Evolutionary conservation across 2,113 vertebrate species (phyloP), one percentile per base, ranked within the genome.

Genomic region (Ascaphus truei): DNA sequence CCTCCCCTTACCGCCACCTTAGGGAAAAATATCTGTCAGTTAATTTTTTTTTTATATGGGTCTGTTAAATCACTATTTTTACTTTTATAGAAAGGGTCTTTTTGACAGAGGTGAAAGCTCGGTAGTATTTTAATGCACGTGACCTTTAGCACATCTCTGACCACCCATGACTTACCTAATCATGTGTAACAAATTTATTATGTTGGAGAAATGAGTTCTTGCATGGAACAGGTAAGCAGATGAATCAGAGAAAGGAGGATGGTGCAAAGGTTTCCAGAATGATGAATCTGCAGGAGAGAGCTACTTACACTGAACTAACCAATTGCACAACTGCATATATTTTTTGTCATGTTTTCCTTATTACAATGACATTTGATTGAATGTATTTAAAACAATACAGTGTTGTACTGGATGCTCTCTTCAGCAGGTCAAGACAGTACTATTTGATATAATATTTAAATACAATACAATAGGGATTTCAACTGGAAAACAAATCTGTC

Each of bases 111-210:
- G 18, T 79, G 71, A 72, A 62, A 12, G 61, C 68, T 76, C 18
- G 80, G 76, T 80, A 69, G 68, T 75, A 31, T 75, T 78, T 79
- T 85, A 83, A 85, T 80, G 63, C 72, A 77, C 72, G 75, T 68
- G 82, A 83, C 83, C 85, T 83, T 84, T 83, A 80, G 63, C 80
- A 73, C 58, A 79, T 73, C 59, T 64, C 80, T 78, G 81, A 80
- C 77, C 83, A 82, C 78, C 78, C 62, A 71, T 80, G 68, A 73
- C 78, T 73, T 77, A 80, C 76, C 83, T 85, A 84, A 85, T 81
- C 82, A 83, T 82, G 80, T 78, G 77, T 77, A 79, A 79, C 81
- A 81, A 82, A 87, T 85, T 84, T 81, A 85, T 81, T 78, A 72
- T 81, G 74, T 60, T 0, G 0, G 57, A 62, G 71, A 83, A 75